Conservation (phyloP, 2,113 vertebrate species). For the Symphodus melops region DNA sequence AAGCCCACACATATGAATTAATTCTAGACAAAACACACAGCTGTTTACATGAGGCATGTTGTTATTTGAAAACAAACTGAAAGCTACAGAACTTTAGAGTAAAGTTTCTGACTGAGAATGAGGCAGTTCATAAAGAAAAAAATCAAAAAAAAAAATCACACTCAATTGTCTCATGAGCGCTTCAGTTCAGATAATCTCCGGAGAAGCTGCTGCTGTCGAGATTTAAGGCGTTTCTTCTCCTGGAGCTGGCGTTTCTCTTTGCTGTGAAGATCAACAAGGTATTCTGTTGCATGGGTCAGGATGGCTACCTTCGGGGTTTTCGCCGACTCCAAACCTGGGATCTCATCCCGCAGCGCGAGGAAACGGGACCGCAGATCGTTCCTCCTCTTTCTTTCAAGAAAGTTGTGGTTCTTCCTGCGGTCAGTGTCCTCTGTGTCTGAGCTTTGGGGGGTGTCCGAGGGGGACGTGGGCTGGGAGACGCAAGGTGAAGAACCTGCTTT, state of each 20-base stretch:
- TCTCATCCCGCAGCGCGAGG: conserved; percentile 89
- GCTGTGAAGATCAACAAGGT: conserved; percentile 86
- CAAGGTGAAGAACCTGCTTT: not conserved
- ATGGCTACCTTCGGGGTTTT: conserved; percentile 96
- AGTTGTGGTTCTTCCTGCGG: conserved; percentile 94
- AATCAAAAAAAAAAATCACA: not conserved
- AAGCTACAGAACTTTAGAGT: conserved; percentile 5
- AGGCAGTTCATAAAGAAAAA: conserved; percentile 39
- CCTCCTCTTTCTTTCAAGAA: conserved; percentile 92
- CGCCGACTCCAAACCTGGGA: conserved; percentile 88
- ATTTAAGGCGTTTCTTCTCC: conserved; percentile 89
- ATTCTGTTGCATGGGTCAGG: conserved; percentile 92
- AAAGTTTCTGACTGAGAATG: conserved; percentile 40
- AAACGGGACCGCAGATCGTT: conserved; percentile 94
- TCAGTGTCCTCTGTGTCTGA: conserved; percentile 92
- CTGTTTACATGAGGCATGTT: conserved; percentile 67
- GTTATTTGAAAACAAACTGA: conserved; percentile 54
- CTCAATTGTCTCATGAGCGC: conserved; percentile 78
- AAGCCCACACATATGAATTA: conserved; percentile 43
- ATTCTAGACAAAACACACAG: conserved; percentile 37
- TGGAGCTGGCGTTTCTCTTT: conserved; percentile 86
- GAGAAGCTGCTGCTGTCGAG: conserved; percentile 87
- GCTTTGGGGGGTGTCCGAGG: conserved; percentile 75
- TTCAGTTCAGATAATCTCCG: conserved; percentile 87
- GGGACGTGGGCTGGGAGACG: conserved; percentile 51